phyloP scores from a whole-genome alignment of 2,797 vertebrate genomes.

The Falco novaeseelandiae region DNA sequence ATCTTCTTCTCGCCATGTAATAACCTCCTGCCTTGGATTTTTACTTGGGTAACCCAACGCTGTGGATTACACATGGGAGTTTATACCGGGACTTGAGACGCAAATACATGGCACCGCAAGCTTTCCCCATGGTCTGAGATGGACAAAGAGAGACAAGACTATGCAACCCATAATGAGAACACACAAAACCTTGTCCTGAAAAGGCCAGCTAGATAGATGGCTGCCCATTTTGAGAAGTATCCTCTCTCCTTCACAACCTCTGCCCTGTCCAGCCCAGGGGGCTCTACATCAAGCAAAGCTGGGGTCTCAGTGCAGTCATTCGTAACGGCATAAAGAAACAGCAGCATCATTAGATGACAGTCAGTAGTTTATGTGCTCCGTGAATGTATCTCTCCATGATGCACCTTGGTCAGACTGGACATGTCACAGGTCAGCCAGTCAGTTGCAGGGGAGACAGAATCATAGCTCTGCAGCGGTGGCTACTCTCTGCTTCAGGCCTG shows the following conservation, averaged over 20 bases:
- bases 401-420: neutral
- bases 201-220: neutral
- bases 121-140: neutral
- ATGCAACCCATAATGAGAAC: neutral
- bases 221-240: neutral
- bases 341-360: neutral
- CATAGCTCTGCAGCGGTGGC: neutral
- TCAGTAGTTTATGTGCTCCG: neutral
- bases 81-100: neutral
- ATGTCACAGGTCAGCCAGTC: neutral
- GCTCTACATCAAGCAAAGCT: neutral
- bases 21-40: neutral
- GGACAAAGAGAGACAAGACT: fast-evolving
- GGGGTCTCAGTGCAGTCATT: neutral
- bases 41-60: neutral
- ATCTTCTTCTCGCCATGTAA: neutral
- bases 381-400: neutral
- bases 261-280: neutral
- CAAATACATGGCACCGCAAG: neutral
- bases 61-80: neutral
- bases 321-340: neutral
- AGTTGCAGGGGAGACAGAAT: neutral
- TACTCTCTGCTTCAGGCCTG: neutral
- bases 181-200: neutral
- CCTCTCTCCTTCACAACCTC: neutral